Evolutionary conservation across 2,797 vertebrate genomes (phyloP).

Genomic region (Lagodon rhomboides): DNA sequence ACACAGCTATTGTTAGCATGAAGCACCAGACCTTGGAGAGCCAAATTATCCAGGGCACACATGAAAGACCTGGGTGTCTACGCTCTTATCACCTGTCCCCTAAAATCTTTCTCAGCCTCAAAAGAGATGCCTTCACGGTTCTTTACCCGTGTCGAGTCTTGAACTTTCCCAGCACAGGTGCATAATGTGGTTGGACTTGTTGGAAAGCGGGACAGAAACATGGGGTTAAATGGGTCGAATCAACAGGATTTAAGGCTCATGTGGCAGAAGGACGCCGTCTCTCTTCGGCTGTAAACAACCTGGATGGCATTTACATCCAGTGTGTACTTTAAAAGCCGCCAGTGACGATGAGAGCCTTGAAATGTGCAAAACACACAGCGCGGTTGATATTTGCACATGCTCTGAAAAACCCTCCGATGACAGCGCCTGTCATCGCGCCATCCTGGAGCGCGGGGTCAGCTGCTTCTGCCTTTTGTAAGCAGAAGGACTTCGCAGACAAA

Average conservation of each 20-base stretch:
- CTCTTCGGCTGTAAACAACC: constrained; percentile 11
- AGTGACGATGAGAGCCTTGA: not conserved
- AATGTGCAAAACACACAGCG: constrained; percentile 25
- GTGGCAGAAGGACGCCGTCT: not conserved
- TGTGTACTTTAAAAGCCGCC: not conserved
- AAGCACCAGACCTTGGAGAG: constrained; percentile 6
- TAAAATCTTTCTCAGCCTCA: constrained; percentile 14
- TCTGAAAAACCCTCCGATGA: constrained; percentile 14
- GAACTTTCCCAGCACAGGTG: constrained; percentile 2
- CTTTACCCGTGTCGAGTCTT: not conserved
- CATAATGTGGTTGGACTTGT: not conserved
- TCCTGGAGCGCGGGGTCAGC: not conserved
- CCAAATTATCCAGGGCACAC: constrained; percentile 22
- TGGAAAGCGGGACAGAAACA: not conserved
- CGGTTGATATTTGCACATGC: constrained; percentile 47
- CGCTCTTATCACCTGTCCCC: constrained; percentile 20
- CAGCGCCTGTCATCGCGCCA: constrained; percentile 5
- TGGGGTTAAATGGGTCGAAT: not conserved
- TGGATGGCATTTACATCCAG: constrained; percentile 29
- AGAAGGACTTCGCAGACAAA: constrained; percentile 14
- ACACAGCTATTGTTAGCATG: constrained; percentile 23
- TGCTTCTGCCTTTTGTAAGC: constrained; percentile 29
- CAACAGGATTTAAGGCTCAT: not conserved
- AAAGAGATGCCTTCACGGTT: constrained; percentile 26
- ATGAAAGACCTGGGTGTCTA: not conserved